Evolutionary conservation across 1,140 invertebrate species (phyloP).

Genomic region (Psix sp.): DNA sequence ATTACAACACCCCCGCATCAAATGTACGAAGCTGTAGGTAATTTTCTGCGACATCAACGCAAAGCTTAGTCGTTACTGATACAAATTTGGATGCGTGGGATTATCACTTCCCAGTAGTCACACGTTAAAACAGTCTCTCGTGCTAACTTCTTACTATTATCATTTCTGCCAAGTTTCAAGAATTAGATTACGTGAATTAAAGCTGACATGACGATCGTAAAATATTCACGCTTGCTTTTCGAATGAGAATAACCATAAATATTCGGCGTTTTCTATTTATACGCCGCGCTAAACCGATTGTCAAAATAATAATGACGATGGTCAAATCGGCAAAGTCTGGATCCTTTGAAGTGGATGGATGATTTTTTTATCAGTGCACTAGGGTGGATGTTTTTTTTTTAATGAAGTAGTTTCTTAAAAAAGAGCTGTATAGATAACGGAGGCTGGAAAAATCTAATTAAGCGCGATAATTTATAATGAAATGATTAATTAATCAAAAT

Average conservation of each 20-base stretch:
- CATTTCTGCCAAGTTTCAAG: slow-evolving; percentile 49
- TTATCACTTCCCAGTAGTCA: slow-evolving; percentile 42
- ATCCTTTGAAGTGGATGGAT: no score
- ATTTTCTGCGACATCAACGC: slow-evolving; percentile 29
- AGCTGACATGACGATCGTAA: slow-evolving; percentile 40
- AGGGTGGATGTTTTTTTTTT: no score
- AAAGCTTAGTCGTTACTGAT: slow-evolving; percentile 39
- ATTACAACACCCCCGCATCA: slow-evolving; percentile 25
- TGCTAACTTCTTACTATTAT: slow-evolving; percentile 46
- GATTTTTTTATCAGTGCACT: no score
- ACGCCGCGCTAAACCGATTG: no score
- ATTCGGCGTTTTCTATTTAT: background rate
- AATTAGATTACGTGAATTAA: slow-evolving; percentile 49
- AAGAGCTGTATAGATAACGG: no score
- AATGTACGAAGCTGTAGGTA: slow-evolving; percentile 1
- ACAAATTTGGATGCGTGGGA: slow-evolving; percentile 55
- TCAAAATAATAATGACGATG: no score
- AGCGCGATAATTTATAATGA: no score
- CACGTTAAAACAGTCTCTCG: slow-evolving; percentile 30
- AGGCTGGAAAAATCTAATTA: no score
- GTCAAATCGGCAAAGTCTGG: no score
- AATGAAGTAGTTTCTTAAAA: no score
- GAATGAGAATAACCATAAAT: slow-evolving; percentile 21
- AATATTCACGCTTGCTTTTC: slow-evolving; percentile 28
- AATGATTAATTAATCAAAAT: no score